Evolutionary conservation across 1,140 invertebrate genomes (phyloP), one percentile per base, ranked within the genome.

Genomic region (Thrips palmi): DNA sequence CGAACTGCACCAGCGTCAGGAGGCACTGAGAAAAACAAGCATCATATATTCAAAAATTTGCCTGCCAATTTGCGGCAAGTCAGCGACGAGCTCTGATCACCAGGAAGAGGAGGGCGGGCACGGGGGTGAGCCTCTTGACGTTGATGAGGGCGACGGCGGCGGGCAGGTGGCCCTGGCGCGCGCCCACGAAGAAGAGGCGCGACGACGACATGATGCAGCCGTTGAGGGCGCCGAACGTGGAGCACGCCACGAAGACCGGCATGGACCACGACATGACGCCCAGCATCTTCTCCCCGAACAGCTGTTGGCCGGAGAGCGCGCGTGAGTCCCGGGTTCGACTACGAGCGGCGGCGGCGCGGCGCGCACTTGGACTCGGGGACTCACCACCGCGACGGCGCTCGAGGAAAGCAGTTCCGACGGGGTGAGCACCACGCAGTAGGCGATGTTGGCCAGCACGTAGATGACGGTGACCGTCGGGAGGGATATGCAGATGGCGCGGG

Each of bases 181-280:
- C 88, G 2, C 88, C 89, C 17, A 91, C 88, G 54, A 93, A 94
- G 49, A 91, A 87, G 10, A 93, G 58, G 42, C 82, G 63, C 0
- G 81, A 79, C 0, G 81, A 85, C 10, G 83, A 77, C 55, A 89
- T 88, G 37, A 88, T 89, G 5, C 82, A 80, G 32, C 84, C 85
- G 46, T 86, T 87, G 0, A 89, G 56, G 8, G 81, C 84, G 4
- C 84, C 84, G 56, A 88, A 85, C 2, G 83, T 85, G 2, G 82
- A 87, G 40, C 84, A 67, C 6, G 83, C 84, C 1, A 89, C 85
- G 48, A 84, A 87, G 12, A 88, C 54, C 7, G 85, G 82, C 73
- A 92, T 89, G 29, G 74, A 67, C 78, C 88, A 96, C 2, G 77
- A 69, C 54, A 84, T 65, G 1, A 59, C 55, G 1, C 80, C 79